A percentile compares a stretch with the other conserved stretches of the same genome.
phyloP scores from a whole-genome alignment of 2,113 vertebrate genomes.

The Mola mola region DNA sequence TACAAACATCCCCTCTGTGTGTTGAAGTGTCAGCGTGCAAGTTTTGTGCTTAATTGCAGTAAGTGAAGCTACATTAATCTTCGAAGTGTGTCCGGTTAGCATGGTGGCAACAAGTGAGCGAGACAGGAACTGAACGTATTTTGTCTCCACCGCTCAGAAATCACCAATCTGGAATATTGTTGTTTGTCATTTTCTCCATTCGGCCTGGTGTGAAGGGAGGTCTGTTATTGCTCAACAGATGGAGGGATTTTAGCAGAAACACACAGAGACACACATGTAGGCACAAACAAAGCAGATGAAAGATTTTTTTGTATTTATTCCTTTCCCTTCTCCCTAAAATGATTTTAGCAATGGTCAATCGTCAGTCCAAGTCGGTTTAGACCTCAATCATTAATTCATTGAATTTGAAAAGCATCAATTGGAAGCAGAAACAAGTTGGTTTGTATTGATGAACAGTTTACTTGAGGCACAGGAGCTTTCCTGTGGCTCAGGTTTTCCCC shows the following conservation, averaged over 20 bases:
- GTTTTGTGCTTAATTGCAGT: not conserved
- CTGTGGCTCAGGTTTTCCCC: constrained; percentile 2
- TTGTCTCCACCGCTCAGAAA: no score
- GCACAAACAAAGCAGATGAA: not conserved
- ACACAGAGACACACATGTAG: constrained; percentile 1
- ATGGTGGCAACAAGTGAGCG: not conserved
- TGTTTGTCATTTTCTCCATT: constrained; percentile 38
- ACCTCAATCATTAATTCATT: no score
- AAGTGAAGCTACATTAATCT: not conserved
- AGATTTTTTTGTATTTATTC: constrained; percentile 1
- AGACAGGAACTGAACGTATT: no score
- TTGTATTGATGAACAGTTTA: no score
- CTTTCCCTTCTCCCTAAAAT: no score
- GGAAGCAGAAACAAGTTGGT: no score
- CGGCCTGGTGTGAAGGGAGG: constrained; percentile 33
- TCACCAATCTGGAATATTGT: constrained; percentile 16
- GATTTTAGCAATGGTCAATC: no score
- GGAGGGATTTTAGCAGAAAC: constrained; percentile 36
- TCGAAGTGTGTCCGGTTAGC: no score
- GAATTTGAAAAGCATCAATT: no score
- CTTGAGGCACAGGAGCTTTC: not conserved
- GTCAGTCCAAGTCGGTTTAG: no score
- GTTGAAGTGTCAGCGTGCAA: not conserved
- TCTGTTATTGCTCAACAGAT: constrained; percentile 56
- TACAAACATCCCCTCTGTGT: no score